Conservation (phyloP, 2,797 vertebrate species). For the Alca torda region DNA sequence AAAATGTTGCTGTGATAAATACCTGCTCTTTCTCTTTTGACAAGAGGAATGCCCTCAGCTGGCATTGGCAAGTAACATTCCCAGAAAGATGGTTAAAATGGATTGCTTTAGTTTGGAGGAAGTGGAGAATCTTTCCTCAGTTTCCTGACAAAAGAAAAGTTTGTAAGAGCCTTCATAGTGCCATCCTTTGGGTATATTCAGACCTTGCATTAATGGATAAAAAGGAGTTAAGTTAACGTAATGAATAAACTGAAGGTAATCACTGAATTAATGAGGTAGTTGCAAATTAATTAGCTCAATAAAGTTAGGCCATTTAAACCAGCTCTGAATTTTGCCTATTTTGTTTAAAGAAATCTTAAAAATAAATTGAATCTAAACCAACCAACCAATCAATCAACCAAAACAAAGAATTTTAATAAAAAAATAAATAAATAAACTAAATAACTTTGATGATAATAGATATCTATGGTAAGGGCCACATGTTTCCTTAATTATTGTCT, state of each 20-base stretch:
- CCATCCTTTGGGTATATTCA: not conserved
- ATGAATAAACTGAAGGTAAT: conserved; percentile 50
- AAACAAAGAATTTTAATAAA: not conserved
- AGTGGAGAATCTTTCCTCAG: not conserved
- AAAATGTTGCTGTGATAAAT: not conserved
- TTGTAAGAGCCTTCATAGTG: not conserved
- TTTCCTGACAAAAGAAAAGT: not conserved
- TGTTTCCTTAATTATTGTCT: not conserved
- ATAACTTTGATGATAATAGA: not conserved
- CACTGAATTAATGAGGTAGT: conserved; percentile 45
- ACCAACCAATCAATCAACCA: not conserved
- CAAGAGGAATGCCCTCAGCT: not conserved
- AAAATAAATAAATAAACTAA: not conserved
- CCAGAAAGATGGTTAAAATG: not conserved
- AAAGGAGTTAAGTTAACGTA: conserved; percentile 6
- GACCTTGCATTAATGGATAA: not conserved
- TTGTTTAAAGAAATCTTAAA: not conserved
- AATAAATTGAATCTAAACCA: not conserved
- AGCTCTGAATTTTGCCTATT: not conserved
- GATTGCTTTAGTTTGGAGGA: not conserved
- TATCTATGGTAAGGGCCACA: not conserved
- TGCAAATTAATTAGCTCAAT: conserved; percentile 19
- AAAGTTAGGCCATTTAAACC: not conserved
- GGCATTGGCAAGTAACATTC: not conserved
- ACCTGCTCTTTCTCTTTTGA: not conserved